phyloP scores from a whole-genome alignment of 2,888 invertebrate species.

The Onchidella celtica region DNA sequence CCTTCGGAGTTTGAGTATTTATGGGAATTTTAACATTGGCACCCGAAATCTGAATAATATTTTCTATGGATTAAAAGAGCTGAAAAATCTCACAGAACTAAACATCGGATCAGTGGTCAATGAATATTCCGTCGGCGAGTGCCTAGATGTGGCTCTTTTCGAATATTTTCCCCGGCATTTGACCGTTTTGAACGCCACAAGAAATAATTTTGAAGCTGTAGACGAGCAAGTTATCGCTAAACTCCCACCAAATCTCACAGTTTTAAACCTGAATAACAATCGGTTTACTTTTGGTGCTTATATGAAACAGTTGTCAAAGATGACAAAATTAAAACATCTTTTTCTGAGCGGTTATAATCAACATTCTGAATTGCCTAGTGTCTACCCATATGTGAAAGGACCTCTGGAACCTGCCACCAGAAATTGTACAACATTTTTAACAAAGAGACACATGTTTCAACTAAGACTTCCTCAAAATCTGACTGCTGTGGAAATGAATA shows the following conservation, averaged over 20 bases:
- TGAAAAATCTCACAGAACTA: neutral
- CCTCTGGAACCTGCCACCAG: too few relatives aligned
- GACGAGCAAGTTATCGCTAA: neutral
- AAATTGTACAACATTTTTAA: neutral
- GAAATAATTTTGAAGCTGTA: slow-evolving; percentile 25
- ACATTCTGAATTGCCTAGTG: neutral
- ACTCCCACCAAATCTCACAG: neutral
- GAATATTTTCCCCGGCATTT: slow-evolving; percentile 8
- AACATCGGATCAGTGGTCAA: neutral
- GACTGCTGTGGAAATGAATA: neutral
- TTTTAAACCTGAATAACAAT: slow-evolving; percentile 12
- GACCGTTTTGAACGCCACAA: neutral
- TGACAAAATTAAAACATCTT: slow-evolving; percentile 8
- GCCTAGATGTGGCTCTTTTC: neutral
- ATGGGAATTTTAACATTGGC: slow-evolving; percentile 1
- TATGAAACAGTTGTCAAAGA: neutral
- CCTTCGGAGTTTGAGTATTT: neutral
- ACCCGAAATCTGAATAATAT: neutral
- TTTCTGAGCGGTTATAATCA: neutral
- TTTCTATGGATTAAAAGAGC: neutral
- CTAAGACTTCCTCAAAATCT: slow-evolving; percentile 13
- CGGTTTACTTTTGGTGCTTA: slow-evolving; percentile 26
- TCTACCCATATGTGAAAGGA: neutral
- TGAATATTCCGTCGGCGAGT: slow-evolving; percentile 10
- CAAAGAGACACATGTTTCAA: neutral